phyloP scores from a whole-genome alignment of 2,113 vertebrate genomes.

The Mungos mungo region DNA sequence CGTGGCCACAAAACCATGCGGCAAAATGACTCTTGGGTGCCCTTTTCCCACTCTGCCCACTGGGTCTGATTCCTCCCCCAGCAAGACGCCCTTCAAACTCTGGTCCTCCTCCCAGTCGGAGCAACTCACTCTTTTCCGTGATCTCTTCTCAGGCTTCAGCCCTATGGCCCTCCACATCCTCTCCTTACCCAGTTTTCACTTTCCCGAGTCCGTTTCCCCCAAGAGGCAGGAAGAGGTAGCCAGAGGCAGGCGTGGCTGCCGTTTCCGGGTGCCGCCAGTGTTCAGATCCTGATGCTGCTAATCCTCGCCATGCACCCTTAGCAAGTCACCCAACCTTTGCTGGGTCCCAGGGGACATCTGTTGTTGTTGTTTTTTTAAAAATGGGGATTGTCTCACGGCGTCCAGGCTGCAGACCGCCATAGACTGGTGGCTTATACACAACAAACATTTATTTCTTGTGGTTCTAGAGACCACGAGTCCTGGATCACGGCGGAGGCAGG shows the following conservation, averaged over 20 bases:
- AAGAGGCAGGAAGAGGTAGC: fast-evolving
- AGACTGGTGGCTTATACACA: not conserved
- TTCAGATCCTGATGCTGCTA: not conserved
- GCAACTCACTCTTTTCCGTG: not conserved
- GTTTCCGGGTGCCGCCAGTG: not conserved
- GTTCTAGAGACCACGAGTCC: not conserved
- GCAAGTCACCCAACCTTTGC: not conserved
- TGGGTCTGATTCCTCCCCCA: not conserved
- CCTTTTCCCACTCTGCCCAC: not conserved
- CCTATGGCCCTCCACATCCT: not conserved
- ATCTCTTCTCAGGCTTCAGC: not conserved
- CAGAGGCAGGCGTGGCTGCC: too few relatives aligned
- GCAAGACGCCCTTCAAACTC: not conserved
- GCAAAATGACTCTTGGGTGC: not conserved
- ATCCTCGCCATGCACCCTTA: not conserved
- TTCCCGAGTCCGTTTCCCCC: not conserved
- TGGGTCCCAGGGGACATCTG: not conserved
- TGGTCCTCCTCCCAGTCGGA: not conserved
- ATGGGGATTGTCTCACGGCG: too few relatives aligned
- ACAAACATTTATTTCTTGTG: not conserved
- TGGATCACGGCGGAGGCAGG: not conserved
- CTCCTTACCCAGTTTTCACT: not conserved
- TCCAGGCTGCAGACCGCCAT: not conserved
- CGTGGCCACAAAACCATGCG: fast-evolving
- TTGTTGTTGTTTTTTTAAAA: not conserved